These are phyloP conservation scores for Synanthedon vespiformis DNA, from an alignment of 2,888 invertebrate species.

Conservation along the genomic window DNA sequence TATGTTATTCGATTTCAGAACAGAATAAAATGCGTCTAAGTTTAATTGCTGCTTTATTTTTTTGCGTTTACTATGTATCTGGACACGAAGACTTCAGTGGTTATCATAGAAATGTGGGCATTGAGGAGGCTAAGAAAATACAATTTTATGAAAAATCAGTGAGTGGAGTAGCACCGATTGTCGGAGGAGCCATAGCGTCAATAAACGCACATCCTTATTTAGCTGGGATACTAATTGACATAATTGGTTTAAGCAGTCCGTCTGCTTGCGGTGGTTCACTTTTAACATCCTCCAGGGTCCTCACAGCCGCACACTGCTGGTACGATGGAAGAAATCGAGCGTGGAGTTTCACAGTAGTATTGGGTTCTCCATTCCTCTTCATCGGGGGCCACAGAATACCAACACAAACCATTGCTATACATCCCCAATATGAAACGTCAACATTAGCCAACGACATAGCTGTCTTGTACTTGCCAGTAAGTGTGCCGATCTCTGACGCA, in stretches of 20 bases:
- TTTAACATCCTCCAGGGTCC: slow-evolving; percentile 26
- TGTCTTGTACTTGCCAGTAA: slow-evolving; percentile 30
- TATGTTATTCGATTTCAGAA: neutral
- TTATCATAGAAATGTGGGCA: slow-evolving; percentile 38
- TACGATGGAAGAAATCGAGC: slow-evolving; percentile 38
- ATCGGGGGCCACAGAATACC: slow-evolving; percentile 38
- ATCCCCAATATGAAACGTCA: slow-evolving; percentile 27
- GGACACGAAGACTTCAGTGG: slow-evolving; percentile 10
- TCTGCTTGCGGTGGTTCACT: slow-evolving; percentile 49
- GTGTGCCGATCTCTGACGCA: slow-evolving; percentile 21
- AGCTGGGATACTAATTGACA: slow-evolving; percentile 40
- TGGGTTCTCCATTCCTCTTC: slow-evolving; percentile 40
- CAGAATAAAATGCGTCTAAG: neutral
- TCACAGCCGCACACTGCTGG: slow-evolving; percentile 57
- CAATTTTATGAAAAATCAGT: slow-evolving; percentile 20
- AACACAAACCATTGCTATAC: slow-evolving; percentile 25
- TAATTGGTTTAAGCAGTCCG: slow-evolving; percentile 24
- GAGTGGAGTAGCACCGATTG: slow-evolving; percentile 20
- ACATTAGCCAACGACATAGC: slow-evolving; percentile 50
- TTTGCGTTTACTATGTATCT: neutral
- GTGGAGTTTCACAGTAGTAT: slow-evolving; percentile 36
- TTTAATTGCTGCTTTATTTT: neutral
- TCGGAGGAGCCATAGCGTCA: slow-evolving; percentile 40
- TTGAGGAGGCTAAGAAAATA: slow-evolving; percentile 34
- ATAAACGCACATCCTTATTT: slow-evolving; percentile 39